These are phyloP conservation scores for Dasypolia templi DNA, from an alignment of 2,888 invertebrate genomes.

Conservation along the genomic window DNA sequence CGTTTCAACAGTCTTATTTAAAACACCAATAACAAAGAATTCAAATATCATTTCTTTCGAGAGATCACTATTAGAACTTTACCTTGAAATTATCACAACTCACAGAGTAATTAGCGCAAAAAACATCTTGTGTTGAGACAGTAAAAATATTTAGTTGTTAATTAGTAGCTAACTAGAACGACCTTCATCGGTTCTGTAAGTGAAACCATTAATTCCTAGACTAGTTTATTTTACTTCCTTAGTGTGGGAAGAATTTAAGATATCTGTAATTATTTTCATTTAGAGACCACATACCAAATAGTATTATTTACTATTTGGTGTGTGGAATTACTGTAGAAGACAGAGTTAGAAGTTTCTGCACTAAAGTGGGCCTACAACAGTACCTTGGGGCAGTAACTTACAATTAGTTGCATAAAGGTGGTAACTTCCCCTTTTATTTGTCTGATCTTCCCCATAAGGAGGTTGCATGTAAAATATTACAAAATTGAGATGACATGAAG, in stretches of 20 bases:
- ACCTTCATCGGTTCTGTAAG: slow-evolving; percentile 47
- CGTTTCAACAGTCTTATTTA: no score
- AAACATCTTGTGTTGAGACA: slow-evolving; percentile 59
- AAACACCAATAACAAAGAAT: slow-evolving; percentile 8
- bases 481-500: background rate
- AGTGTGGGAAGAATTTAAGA: slow-evolving; percentile 5
- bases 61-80: slow-evolving; percentile 18
- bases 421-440: no score
- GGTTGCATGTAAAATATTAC: slow-evolving; percentile 3
- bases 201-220: slow-evolving; percentile 45
- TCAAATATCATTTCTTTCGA: slow-evolving; percentile 1
- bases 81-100: slow-evolving; percentile 52
- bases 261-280: slow-evolving; percentile 12
- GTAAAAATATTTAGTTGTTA: slow-evolving; percentile 56
- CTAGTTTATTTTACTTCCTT: slow-evolving; percentile 37
- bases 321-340: background rate
- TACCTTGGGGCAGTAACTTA: slow-evolving; percentile 17
- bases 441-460: background rate
- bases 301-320: background rate
- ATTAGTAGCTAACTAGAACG: slow-evolving; percentile 50
- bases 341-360: background rate
- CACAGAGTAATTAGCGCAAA: slow-evolving; percentile 51
- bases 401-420: background rate
- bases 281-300: no score
- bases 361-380: background rate